These are phyloP conservation scores for Atethmia centrago DNA, from an alignment of 2,888 invertebrate species.

Conservation along the genomic window DNA sequence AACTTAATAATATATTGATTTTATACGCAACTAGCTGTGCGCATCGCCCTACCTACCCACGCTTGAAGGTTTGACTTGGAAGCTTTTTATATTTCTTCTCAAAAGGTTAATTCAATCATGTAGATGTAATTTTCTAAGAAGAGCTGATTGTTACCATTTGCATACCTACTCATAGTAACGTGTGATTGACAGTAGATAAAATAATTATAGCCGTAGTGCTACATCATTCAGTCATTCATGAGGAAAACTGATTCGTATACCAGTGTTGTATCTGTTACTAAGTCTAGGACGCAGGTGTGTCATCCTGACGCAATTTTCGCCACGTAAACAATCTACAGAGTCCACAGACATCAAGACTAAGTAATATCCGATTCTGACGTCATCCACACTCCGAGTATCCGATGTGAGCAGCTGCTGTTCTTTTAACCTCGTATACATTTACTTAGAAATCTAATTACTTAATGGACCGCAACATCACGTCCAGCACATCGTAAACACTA, in stretches of 20 bases:
- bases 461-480: conserved; percentile 45
- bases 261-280: conserved; percentile 28
- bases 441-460: conserved; percentile 62
- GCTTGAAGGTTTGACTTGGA: conserved; percentile 15
- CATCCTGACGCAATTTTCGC: conserved; percentile 53
- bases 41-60: conserved; percentile 32
- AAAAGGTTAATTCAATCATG: not conserved
- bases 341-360: conserved; percentile 46
- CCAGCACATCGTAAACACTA: conserved; percentile 50
- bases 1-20: conserved; percentile 58
- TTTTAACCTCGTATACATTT: conserved; percentile 42
- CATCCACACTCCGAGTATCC: conserved; percentile 44
- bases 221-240: conserved; percentile 16
- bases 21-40: conserved; percentile 44
- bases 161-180: not conserved
- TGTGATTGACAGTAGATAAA: not conserved
- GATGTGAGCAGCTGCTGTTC: conserved; percentile 33
- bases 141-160: not conserved
- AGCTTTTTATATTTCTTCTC: conserved; percentile 22
- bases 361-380: conserved; percentile 61
- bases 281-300: conserved; percentile 61
- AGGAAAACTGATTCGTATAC: conserved; percentile 43
- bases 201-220: conserved; percentile 18
- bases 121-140: conserved; percentile 14
- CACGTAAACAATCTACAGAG: conserved; percentile 50